phyloP scores from a whole-genome alignment of 2,113 vertebrate genomes.

The Ctenodactylus gundi region DNA sequence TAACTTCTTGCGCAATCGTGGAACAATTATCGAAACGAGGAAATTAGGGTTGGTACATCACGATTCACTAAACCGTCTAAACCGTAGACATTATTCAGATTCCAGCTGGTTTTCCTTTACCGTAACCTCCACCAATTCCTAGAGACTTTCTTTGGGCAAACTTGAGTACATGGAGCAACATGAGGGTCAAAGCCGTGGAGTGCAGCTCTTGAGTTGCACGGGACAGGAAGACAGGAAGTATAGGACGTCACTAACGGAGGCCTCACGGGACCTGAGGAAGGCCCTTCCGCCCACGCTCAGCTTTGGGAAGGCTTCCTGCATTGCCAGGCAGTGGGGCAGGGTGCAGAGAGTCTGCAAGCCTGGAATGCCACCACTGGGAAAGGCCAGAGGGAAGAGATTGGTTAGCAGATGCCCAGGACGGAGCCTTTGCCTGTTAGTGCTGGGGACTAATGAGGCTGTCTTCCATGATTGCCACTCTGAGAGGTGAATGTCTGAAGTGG shows the following conservation, averaged over 20 bases:
- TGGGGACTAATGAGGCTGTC: background rate
- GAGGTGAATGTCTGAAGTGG: background rate
- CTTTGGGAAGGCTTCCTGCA: background rate
- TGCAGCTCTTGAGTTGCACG: rapidly evolving
- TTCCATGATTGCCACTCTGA: background rate
- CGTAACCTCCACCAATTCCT: background rate
- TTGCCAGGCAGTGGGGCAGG: too few species aligned
- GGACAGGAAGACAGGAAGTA: background rate
- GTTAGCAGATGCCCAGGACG: background rate
- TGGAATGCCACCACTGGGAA: background rate
- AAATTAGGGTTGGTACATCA: background rate
- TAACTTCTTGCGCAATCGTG: background rate
- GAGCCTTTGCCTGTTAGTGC: background rate
- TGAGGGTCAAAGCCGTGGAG: rapidly evolving
- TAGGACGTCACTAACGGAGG: background rate
- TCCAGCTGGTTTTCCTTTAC: background rate
- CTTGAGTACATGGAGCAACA: background rate
- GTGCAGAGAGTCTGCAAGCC: background rate
- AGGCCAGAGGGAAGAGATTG: background rate
- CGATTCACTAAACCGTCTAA: background rate
- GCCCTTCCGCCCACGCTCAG: background rate
- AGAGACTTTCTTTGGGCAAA: background rate
- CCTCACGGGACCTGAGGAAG: background rate
- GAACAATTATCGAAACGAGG: background rate
- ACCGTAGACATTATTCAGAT: background rate